Base-by-base conservation (phyloP, 2,797 vertebrate species). In the Tiaroga cobitis region DNA sequence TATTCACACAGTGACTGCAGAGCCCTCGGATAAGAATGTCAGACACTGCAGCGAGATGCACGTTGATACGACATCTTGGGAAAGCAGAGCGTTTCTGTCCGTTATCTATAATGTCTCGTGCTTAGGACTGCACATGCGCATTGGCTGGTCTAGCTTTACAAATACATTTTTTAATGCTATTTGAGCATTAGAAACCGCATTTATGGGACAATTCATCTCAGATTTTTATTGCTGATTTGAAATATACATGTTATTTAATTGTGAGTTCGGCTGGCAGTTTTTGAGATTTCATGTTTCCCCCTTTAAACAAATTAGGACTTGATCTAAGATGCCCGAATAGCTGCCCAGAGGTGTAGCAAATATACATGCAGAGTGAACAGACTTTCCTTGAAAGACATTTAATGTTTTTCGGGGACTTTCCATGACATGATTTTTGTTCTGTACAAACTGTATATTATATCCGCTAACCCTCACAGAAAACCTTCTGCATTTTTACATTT, bases 1-100 rank as follows among this genome's bases (percentile, higher is more conserved):
- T 85, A 56, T 80, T 85, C 59, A 83, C 63, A 61, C 69, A 74
- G 39, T 51, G 56, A 51, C n/a, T 51, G 29, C 49, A 21, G 46
- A 67, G 24, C 32, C 21, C 73, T 63, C 13, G 29, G 41, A 69
- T 65, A 37, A 43, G 56, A 46, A 19, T 74, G 69, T 82, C 69
- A 82, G 81, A 46, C 46, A 32, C 11, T 46, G 37, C n/a, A 75
- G 72, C 29, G 15, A 74, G 43, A n/a, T 63, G 21, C 21, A 32
- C 18, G 39, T 8, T 61, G 11, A 26, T 43, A 16, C 39, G 2
- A 21, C 56, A 63, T 43, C 41, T 79, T 49, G 1, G 41, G 29
- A 34, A 46, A 26, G 10, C 81, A 26, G 41, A n/a, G 63, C 0
- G 2, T 65, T 37, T 37, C 34, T 37, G 34, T 37, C 34, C 4